Conservation (phyloP, 2,888 invertebrate genomes). For the Coelinius sp. region DNA sequence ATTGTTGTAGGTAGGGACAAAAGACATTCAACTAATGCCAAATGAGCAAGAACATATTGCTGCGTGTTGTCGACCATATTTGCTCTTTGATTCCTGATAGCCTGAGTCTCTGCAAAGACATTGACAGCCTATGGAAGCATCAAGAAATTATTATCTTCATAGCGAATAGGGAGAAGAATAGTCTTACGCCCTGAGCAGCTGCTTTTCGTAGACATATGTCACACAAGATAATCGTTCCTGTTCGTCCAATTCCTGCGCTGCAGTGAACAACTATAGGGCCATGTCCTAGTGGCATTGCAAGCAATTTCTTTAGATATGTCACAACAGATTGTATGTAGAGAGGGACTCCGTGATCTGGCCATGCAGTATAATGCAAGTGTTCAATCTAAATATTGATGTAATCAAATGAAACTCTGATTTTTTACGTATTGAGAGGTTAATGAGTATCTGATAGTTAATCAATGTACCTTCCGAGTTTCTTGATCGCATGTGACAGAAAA, state of each 20-base stretch:
- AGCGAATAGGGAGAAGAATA: background rate
- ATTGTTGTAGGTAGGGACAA: constrained; percentile 65
- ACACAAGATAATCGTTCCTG: constrained; percentile 76
- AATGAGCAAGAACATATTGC: constrained; percentile 71
- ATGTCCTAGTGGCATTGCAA: constrained; percentile 62
- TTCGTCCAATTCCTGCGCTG: constrained; percentile 76
- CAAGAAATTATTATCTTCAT: background rate
- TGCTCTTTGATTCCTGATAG: constrained; percentile 54
- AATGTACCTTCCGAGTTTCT: constrained; percentile 60
- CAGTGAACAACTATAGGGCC: constrained; percentile 74
- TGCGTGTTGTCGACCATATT: constrained; percentile 66
- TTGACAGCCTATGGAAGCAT: constrained; percentile 52
- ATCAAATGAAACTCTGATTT: constrained; percentile 1
- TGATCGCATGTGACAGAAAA: constrained; percentile 58
- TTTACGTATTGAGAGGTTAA: too few relatives aligned
- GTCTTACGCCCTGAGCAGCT: constrained; percentile 53
- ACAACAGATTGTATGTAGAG: constrained; percentile 66
- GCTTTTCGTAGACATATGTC: constrained; percentile 73
- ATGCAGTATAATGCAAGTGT: constrained; percentile 72
- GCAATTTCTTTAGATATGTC: constrained; percentile 65
- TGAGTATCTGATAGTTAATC: background rate
- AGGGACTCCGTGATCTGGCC: constrained; percentile 74
- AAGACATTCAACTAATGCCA: constrained; percentile 70
- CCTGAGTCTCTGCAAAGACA: constrained; percentile 51
- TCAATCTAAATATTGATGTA: constrained; percentile 60